phyloP scores from a whole-genome alignment of 2,797 vertebrate species.

The Artibeus lituratus region DNA sequence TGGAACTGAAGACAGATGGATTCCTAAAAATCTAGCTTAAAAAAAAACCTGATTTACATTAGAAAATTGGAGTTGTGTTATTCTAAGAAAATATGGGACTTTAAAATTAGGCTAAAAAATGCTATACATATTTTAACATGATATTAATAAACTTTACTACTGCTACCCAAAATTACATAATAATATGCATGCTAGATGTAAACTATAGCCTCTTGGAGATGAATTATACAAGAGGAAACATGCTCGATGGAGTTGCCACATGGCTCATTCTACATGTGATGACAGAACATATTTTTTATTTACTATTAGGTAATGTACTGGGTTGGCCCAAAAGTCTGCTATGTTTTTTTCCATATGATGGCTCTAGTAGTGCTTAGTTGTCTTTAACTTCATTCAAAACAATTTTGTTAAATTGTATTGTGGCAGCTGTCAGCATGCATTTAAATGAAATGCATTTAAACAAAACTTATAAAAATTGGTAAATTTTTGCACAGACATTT shows the following conservation, averaged over 20 bases:
- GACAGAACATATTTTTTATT: not conserved
- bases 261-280: not conserved
- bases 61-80: not conserved
- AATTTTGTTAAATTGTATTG: not conserved
- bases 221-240: not conserved
- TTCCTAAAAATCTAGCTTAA: not conserved
- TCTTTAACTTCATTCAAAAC: not conserved
- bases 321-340: not conserved
- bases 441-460: not conserved
- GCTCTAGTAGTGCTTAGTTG: not conserved
- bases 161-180: not conserved
- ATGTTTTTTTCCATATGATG: not conserved
- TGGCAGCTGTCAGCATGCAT: not conserved
- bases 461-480: not conserved
- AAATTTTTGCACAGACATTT: not conserved
- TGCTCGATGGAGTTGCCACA: not conserved
- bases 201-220: not conserved
- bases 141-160: conserved; percentile 22
- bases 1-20: not conserved
- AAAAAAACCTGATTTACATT: not conserved
- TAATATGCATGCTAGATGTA: not conserved
- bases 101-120: not conserved
- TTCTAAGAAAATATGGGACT: not conserved
- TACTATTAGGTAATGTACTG: not conserved
- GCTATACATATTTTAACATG: not conserved